Evolutionary conservation across 2,888 invertebrate genomes (phyloP), one percentile per base, ranked within the genome.

Genomic region (Scrobipalpa atriplicella): DNA sequence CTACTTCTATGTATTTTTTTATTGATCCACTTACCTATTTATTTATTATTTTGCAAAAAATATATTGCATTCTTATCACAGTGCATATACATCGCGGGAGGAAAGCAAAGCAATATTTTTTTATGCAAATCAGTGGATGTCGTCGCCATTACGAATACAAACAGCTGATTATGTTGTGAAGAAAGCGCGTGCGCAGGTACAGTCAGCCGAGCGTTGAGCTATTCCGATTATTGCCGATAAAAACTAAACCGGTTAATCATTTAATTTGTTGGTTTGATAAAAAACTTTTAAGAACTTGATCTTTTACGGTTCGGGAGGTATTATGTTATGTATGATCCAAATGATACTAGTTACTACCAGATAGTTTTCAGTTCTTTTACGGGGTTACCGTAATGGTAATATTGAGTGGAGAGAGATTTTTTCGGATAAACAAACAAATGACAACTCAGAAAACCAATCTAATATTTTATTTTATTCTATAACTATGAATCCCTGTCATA

Each of bases 151-250:
- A 29, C 54, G 21, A 56, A 56, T 56, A 56, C 54, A 56, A 56
- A 56, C 54, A 56, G 54, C 54, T 56, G 54, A 56, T 56, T 29
- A 56, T 56, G n/a, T 47, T n/a, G 47, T 47, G 29, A 56, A 29
- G 54, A 56, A 56, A 56, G 29, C 54, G 29, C 10, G 2, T 21
- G 29, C 11, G 21, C 54, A 10, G 54, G 54, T 56, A 56, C 54
- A 56, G 54, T 56, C 54, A 13, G 54, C 54, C 54, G 21, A 56
- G 54, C 54, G 54, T 56, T 21, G 21, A 56, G 29, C 5, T 56
- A 21, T 56, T 21, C 54, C 29, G 21, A 56, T 56, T 19, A 19
- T 21, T 13, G 2, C 19, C 3, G 19, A 11, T 21, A 19, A 21
- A 19, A 47, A 43, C 43, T 2, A 47, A 8, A 47, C 47, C 16